phyloP scores from a whole-genome alignment of 2,797 vertebrate species.

The Hozukius guyotensis region DNA sequence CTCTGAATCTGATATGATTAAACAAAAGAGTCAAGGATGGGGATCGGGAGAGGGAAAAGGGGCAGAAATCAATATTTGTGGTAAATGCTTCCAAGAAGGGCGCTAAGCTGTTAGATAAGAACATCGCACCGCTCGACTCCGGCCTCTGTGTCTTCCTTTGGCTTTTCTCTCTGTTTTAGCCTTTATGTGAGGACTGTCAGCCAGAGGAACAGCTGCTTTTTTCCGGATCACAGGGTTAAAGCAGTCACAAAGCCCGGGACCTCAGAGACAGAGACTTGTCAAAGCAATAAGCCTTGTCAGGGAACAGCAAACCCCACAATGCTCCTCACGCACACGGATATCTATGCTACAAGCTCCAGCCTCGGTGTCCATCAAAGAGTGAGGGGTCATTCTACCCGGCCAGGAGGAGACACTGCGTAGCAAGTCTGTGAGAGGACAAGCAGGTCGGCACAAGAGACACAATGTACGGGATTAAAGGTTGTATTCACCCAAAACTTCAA shows the following conservation, averaged over 20 bases:
- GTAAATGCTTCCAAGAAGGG: constrained; percentile 61
- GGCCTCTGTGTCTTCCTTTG: constrained; percentile 5
- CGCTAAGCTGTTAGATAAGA: constrained; percentile 57
- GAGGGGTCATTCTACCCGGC: background rate
- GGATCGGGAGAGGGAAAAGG: background rate
- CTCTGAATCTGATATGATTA: constrained; percentile 76
- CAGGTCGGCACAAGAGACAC: background rate
- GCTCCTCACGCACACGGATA: constrained; percentile 17
- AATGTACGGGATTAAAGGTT: background rate
- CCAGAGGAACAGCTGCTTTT: constrained; percentile 41
- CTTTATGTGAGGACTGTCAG: constrained; percentile 42
- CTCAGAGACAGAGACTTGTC: constrained; percentile 65
- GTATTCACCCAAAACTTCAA: background rate
- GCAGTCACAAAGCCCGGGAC: constrained; percentile 54
- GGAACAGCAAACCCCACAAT: constrained; percentile 35
- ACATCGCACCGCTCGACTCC: constrained; percentile 44
- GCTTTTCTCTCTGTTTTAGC: background rate
- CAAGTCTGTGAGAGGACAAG: background rate
- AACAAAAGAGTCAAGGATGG: constrained; percentile 45
- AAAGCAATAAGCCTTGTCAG: constrained; percentile 67
- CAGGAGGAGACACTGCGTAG: background rate
- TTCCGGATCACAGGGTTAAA: constrained; percentile 64
- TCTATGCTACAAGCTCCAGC: constrained; percentile 24
- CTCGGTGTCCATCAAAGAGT: constrained; percentile 38
- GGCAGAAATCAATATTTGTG: constrained; percentile 65